phyloP scores from a whole-genome alignment of 1,140 invertebrate species.

The Cydia fagiglandana region DNA sequence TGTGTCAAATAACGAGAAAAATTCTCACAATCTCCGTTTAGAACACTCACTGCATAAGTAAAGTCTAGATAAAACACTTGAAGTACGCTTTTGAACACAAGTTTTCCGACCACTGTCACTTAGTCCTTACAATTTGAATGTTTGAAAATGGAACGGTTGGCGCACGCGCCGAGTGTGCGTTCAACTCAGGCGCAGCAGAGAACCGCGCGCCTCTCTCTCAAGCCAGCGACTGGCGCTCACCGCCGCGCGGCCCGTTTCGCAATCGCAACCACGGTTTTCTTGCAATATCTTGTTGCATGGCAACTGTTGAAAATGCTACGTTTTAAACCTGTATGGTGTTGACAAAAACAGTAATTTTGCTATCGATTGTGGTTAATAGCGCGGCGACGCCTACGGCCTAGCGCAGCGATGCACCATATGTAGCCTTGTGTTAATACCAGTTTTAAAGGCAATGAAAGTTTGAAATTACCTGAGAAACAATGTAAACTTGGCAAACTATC shows the following conservation, averaged over 20 bases:
- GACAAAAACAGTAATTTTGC: slow-evolving; percentile 30
- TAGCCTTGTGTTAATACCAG: not conserved
- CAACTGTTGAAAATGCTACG: slow-evolving; percentile 61
- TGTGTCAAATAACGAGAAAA: slow-evolving; percentile 68
- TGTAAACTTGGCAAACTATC: not conserved
- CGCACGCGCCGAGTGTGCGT: slow-evolving; percentile 4
- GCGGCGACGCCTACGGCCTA: not conserved
- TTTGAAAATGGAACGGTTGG: slow-evolving; percentile 27
- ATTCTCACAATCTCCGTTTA: slow-evolving; percentile 50
- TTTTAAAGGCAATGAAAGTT: slow-evolving; percentile 7
- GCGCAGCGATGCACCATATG: slow-evolving; percentile 10
- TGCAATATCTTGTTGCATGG: slow-evolving; percentile 73
- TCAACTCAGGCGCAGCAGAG: slow-evolving; percentile 11
- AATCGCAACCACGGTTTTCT: slow-evolving; percentile 63
- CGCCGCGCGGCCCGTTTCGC: slow-evolving; percentile 66
- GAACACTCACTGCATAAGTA: slow-evolving; percentile 47
- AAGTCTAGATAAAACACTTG: slow-evolving; percentile 59
- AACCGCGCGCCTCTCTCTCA: slow-evolving; percentile 64
- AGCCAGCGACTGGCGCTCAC: slow-evolving; percentile 65
- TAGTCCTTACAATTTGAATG: slow-evolving; percentile 1
- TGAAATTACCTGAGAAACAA: not conserved
- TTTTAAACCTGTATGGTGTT: slow-evolving; percentile 31
- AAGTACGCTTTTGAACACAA: slow-evolving; percentile 34
- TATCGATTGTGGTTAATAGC: slow-evolving; percentile 26
- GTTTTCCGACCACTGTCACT: slow-evolving; percentile 30